Base-by-base conservation (phyloP, 2,797 vertebrate genomes). In the Schizopygopsis pylzovi region DNA sequence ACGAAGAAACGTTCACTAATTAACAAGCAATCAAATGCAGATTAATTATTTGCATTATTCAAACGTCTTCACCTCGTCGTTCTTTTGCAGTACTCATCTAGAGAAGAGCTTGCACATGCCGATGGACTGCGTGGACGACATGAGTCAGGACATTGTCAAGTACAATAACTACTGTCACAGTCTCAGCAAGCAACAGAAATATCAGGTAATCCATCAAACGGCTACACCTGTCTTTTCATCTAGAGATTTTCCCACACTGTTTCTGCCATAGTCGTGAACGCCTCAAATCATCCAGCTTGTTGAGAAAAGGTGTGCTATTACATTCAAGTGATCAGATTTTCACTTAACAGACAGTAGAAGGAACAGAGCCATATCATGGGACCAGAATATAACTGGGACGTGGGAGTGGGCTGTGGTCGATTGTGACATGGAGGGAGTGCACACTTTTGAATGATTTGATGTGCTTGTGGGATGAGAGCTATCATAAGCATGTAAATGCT, bases 121-220 rank as follows among this genome's bases (percentile, higher is more conserved):
- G 93, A 99, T 99, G 98, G 98, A 99, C 95, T 94, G 97, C 90
- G 97, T 99, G 93, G 98, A 99, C 87, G 98, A 99, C 93, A 98
- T 98, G 97, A 98, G 96, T 93, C 98, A 99, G 89, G 98, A 99
- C 88, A 99, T 99, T 67, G 96, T 98, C 89, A 99, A 99, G 90
- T 98, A 96, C 85, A 99, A 99, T 94, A 99, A 97, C 10, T 98
- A 97, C 92, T 96, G 97, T 94, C 95, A 98, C 89, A 99, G 99
- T 54, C 95, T 95, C 78, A 98, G 97, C 89, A 99, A 99, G 92
- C 98, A 98, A 93, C 98, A 99, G 92, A 99, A 99, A 67, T 97
- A 98, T 54, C 84, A 84, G 82, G 86, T 89, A 39, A 77, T 47
- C 71, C 71, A 47, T 45, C 70, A 72, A 72, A 45, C 41, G 12